Evolutionary conservation across 1,140 invertebrate species (phyloP).

Genomic region (Pseudobourletiella spinata): DNA sequence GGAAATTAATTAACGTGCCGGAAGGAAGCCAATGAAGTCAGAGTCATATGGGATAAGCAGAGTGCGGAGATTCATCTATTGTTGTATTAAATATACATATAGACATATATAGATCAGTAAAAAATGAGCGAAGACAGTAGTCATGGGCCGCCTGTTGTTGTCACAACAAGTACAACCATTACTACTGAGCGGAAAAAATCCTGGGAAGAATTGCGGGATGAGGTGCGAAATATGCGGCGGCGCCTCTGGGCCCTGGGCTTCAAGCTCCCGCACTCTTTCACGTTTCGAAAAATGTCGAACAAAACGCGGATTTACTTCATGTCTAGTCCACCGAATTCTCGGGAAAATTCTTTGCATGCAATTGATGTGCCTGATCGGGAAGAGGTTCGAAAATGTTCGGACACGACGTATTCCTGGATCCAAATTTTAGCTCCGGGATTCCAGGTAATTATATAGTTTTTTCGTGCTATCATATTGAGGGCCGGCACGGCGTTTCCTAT

Average conservation of each 20-base stretch:
- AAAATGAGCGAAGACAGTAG: too few relatives aligned
- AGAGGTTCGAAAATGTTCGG: neutral
- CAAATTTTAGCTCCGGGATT: slow-evolving; percentile 27
- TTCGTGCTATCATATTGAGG: too few relatives aligned
- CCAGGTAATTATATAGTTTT: slow-evolving; percentile 13
- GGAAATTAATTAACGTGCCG: too few relatives aligned
- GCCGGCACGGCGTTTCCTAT: too few relatives aligned
- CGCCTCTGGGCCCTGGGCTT: slow-evolving; percentile 64
- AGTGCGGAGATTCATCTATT: too few relatives aligned
- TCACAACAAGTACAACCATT: too few relatives aligned
- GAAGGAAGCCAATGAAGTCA: too few relatives aligned
- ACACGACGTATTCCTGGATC: slow-evolving; percentile 15
- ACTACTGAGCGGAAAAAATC: slow-evolving; percentile 42
- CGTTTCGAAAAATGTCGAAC: slow-evolving; percentile 61
- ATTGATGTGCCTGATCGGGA: slow-evolving; percentile 55
- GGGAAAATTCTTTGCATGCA: slow-evolving; percentile 80
- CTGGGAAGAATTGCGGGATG: slow-evolving; percentile 69
- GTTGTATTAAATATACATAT: too few relatives aligned
- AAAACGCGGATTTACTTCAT: slow-evolving; percentile 79
- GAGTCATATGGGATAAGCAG: too few relatives aligned
- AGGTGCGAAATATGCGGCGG: slow-evolving; percentile 70
- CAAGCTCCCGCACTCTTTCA: slow-evolving; percentile 63
- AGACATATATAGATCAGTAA: too few relatives aligned
- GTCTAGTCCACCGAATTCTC: slow-evolving; percentile 67
- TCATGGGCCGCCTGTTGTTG: too few relatives aligned